These are phyloP conservation scores for Aselliscus stoliczkanus DNA, from an alignment of 2,797 vertebrate species.

Conservation along the genomic window DNA sequence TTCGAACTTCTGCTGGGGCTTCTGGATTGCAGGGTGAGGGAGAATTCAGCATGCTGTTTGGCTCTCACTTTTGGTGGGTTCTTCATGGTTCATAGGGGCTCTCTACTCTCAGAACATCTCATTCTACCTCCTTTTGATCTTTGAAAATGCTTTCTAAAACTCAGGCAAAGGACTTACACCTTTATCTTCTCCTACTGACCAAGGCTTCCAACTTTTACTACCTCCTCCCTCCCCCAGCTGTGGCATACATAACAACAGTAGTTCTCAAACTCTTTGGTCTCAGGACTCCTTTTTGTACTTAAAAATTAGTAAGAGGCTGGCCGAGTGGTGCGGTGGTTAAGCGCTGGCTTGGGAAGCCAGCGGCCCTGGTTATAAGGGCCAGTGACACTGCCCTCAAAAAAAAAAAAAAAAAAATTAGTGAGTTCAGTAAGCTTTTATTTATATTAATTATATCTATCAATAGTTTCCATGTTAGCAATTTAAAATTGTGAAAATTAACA, in stretches of 20 bases:
- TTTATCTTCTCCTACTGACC: background rate
- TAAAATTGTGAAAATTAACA: background rate
- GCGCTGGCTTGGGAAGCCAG: no score
- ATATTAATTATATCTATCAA: background rate
- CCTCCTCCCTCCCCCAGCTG: fast-evolving
- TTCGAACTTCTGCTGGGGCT: background rate
- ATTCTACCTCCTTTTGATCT: background rate
- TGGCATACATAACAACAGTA: background rate
- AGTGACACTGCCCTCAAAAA: no score
- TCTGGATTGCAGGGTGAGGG: background rate
- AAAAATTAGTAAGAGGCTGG: background rate
- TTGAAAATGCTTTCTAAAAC: background rate
- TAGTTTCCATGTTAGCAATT: background rate
- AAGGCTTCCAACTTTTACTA: background rate
- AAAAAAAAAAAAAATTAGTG: no score
- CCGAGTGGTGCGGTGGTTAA: no score
- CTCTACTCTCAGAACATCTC: background rate
- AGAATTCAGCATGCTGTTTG: background rate
- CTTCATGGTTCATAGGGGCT: background rate
- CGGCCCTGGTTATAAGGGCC: no score
- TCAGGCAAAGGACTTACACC: background rate
- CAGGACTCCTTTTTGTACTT: background rate
- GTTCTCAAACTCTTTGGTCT: background rate
- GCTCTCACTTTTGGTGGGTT: background rate
- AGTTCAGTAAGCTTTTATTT: background rate